Base-by-base conservation (phyloP, 2,797 vertebrate species). In the Tenualosa ilisha region DNA sequence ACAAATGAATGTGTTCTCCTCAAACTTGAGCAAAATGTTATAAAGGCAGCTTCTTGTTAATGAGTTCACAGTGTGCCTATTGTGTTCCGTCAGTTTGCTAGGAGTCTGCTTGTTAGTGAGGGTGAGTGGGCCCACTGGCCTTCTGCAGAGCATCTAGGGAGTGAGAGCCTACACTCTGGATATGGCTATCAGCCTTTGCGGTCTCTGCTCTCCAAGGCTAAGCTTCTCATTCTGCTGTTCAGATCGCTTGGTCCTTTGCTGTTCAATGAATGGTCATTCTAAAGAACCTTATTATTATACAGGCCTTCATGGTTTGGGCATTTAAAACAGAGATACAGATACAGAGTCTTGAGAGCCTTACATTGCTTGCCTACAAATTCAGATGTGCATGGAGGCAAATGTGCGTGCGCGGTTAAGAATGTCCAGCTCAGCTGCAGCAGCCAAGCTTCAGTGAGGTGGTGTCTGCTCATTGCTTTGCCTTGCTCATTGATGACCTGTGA, bases 61-160 rank as follows among this genome's bases (percentile, higher is more conserved):
- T 93, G 89, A 93, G 92, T 85, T 83, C 87, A 89, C 86, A 6
- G 83, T 75, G 81, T 89, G 88, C 88, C 86, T 88, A 89, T 90
- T 89, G 65, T 82, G 84, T 85, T 75, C 86, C 86, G 85, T 75
- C n/a, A 37, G 82, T 84, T 90, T 81, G 51, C 85, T 89, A 86
- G 83, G 53, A 63, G 46, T 85, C 84, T 85, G 86, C 89, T 92
- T 86, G 87, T 94, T 93, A 85, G 26, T 37, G 26, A n/a, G 9
- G 2, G 22, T 24, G 59, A 63, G 20, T 65, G 61, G 46, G 46
- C 46, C 46, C n/a, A 26, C 2, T 26, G 26, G 63, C 63, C 24
- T 31, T 68, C 3, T 15, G 63, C 24, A 31, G 4, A 31, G 63
- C 63, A 4, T 8, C 31, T 3, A 37, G 24, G 3, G 26, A 68